Base-by-base conservation (phyloP, 2,797 vertebrate species). In the Borostomias antarcticus region DNA sequence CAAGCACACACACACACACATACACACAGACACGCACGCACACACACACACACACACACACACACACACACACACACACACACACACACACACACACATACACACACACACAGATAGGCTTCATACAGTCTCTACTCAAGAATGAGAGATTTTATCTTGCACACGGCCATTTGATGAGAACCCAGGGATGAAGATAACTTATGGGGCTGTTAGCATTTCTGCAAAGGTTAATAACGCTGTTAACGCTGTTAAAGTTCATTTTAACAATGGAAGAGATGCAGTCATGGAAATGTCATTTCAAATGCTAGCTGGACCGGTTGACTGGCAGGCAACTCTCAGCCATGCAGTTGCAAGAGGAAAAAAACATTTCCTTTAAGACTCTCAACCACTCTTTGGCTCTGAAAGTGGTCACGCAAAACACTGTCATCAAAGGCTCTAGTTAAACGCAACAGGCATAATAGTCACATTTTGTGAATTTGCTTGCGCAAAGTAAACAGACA, bases 181-280 rank as follows among this genome's bases (percentile, higher is more conserved):
- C 21, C 15, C 60, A 26, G 13, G n/a, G 26, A 58, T 58, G 35
- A 23, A 7, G 23, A 54, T 29, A 30, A 28, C 25, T 9, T 26
- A 2, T 28, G 25, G 30, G 19, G 15, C 75, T 73, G 72, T 50
- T 68, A 63, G 62, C 37, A 47, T 51, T 76, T 70, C 68, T 75
- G 54, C 40, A 84, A 81, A 82, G 76, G 63, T 82, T 62, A 74
- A 47, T 80, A 64, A 67, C 37, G n/a, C 23, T 30, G 21, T 10
- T 80, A 64, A 67, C 37, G n/a, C 23, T 30, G 21, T 10, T 66
- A 53, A 47, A 64, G 62, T 70, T 51, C 60, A 79, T 64, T 76
- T 70, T 70, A 56, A 40, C 28, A 19, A 43, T 64, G 33, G 69
- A 15, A 53, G 35, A 56, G 74, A 72, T 70, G 2, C 58, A 79